These are phyloP conservation scores for Amazona vittata DNA, from an alignment of 2,113 vertebrate genomes.

Conservation along the genomic window DNA sequence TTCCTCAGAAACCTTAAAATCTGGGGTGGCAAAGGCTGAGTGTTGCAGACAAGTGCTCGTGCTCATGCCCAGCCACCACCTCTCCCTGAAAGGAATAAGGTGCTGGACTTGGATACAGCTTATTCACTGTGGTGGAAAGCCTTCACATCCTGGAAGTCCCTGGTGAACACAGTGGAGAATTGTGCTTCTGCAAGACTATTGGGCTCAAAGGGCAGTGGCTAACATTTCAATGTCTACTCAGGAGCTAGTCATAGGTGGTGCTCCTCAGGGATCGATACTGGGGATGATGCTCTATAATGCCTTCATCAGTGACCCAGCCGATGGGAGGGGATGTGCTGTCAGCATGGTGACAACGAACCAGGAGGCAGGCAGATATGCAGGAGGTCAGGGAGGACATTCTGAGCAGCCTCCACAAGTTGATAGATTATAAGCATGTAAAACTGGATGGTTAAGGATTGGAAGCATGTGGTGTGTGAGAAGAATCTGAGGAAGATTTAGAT, in stretches of 20 bases:
- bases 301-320: neutral
- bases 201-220: neutral
- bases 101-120: neutral
- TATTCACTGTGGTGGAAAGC: neutral
- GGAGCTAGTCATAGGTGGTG: neutral
- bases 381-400: neutral
- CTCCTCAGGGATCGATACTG: accelerated
- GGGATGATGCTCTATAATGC: neutral
- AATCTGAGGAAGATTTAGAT: neutral
- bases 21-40: neutral
- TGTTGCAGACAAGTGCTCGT: accelerated
- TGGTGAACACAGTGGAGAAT: neutral
- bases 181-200: neutral
- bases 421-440: neutral
- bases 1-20: neutral
- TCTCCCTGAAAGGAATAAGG: neutral
- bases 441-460: neutral
- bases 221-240: neutral
- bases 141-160: neutral
- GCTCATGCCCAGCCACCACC: accelerated
- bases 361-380: neutral
- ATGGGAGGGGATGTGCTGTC: neutral
- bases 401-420: neutral
- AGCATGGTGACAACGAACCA: neutral
- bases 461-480: neutral